Percentiles rank a stretch among this genome's conserved stretches.
Conservation (phyloP, 2,113 vertebrate species). For the Amia ocellicauda region DNA sequence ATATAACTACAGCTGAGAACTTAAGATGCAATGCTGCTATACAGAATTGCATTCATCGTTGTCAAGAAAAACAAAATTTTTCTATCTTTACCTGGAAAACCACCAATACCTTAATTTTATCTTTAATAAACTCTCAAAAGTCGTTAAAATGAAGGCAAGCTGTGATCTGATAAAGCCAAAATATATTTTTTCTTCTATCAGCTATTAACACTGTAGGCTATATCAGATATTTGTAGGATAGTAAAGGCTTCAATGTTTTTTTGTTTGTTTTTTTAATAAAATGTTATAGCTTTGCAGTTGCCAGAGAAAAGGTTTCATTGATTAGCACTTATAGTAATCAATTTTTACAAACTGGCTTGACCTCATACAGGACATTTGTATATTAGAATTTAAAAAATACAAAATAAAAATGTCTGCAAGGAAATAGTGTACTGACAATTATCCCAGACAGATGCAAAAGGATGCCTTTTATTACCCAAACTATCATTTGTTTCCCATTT, state of each 20-base stretch:
- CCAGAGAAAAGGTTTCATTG: constrained; percentile 83
- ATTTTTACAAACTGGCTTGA: constrained; percentile 84
- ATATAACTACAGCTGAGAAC: constrained; percentile 24
- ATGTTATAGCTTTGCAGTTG: constrained; percentile 71
- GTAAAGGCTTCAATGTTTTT: constrained; percentile 27
- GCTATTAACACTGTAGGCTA: constrained; percentile 22
- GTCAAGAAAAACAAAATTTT: too few species aligned
- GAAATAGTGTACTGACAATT: constrained; percentile 31
- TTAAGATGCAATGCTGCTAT: constrained; percentile 7
- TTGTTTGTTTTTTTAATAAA: constrained; percentile 57
- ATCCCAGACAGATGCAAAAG: constrained; percentile 49
- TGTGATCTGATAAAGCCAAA: constrained; percentile 8
- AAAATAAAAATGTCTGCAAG: constrained; percentile 29
- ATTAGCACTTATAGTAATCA: constrained; percentile 83
- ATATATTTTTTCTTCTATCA: constrained; percentile 4
- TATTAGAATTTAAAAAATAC: constrained; percentile 50
- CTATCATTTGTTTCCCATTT: constrained; percentile 65
- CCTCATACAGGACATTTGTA: constrained; percentile 66
- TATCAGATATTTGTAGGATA: constrained; percentile 38
- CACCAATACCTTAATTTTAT: constrained; percentile 15
- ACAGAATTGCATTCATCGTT: too few species aligned
- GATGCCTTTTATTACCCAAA: constrained; percentile 55
- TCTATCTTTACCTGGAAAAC: too few species aligned
- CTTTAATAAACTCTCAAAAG: constrained; percentile 19
- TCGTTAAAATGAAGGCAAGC: constrained; percentile 16